Evolutionary conservation across 2,888 invertebrate species (phyloP).

Genomic region (Pinctada fucata): DNA sequence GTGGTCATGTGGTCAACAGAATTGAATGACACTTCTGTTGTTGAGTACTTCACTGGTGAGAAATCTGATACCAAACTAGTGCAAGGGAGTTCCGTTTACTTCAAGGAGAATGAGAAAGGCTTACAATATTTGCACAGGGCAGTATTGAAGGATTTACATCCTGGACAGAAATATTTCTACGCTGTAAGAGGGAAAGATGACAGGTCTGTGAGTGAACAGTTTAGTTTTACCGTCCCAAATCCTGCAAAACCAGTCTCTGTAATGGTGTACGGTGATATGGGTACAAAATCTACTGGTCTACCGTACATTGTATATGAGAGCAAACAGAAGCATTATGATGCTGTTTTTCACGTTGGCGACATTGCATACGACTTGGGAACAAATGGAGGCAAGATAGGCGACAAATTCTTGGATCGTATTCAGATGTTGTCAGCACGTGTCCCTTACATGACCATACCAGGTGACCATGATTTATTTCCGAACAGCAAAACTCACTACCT

Average conservation of each 20-base stretch:
- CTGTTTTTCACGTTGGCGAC: slow-evolving; percentile 71
- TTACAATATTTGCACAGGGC: slow-evolving; percentile 62
- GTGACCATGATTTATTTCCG: slow-evolving; percentile 64
- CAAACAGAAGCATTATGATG: slow-evolving; percentile 53
- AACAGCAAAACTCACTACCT: slow-evolving; percentile 62
- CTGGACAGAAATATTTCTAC: slow-evolving; percentile 61
- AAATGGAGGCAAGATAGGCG: slow-evolving; percentile 67
- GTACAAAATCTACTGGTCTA: slow-evolving; percentile 56
- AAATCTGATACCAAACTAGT: slow-evolving; percentile 38
- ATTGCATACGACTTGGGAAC: slow-evolving; percentile 72
- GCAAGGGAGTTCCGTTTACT: slow-evolving; percentile 50
- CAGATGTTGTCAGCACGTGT: slow-evolving; percentile 68
- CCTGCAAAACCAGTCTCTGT: slow-evolving; percentile 62
- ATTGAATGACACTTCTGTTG: slow-evolving; percentile 48
- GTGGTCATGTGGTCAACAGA: slow-evolving; percentile 64
- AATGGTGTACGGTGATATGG: slow-evolving; percentile 74
- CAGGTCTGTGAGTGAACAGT: slow-evolving; percentile 60
- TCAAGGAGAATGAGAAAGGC: slow-evolving; percentile 55
- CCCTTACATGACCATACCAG: slow-evolving; percentile 73
- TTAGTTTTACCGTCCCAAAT: slow-evolving; percentile 67
- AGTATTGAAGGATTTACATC: slow-evolving; percentile 50
- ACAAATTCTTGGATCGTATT: slow-evolving; percentile 67
- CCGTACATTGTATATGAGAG: slow-evolving; percentile 64
- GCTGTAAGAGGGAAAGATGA: slow-evolving; percentile 49
- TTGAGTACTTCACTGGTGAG: slow-evolving; percentile 56